phyloP scores from a whole-genome alignment of 2,888 invertebrate genomes.

The Polia nebulosa region DNA sequence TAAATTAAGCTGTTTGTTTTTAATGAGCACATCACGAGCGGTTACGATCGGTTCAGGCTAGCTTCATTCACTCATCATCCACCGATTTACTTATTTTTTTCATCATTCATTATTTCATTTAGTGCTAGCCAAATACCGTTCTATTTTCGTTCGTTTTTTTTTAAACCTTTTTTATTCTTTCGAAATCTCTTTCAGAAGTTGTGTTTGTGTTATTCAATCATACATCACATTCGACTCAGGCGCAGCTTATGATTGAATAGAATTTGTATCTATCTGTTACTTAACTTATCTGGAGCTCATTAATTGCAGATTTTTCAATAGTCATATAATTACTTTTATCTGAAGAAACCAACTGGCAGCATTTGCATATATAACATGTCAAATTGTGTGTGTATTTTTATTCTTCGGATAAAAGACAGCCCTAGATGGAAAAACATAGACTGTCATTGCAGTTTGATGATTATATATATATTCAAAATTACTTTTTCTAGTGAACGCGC shows the following conservation, averaged over 20 bases:
- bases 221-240: slow-evolving; percentile 42
- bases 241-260: slow-evolving; percentile 6
- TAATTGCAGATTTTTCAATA: neutral
- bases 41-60: slow-evolving; percentile 8
- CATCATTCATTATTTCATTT: slow-evolving; percentile 48
- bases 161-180: neutral
- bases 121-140: slow-evolving; percentile 1
- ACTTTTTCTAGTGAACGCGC: slow-evolving; percentile 45
- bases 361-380: too few relatives aligned
- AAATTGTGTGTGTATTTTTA: too few relatives aligned
- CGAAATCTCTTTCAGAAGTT: slow-evolving; percentile 3
- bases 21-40: too few relatives aligned
- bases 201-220: slow-evolving; percentile 25
- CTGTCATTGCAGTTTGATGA: too few relatives aligned
- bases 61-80: slow-evolving; percentile 33
- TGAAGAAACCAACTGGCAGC: too few relatives aligned
- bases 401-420: too few relatives aligned
- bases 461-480: too few relatives aligned
- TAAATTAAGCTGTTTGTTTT: too few relatives aligned
- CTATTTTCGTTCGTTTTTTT: neutral
- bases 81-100: slow-evolving; percentile 45
- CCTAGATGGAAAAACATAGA: too few relatives aligned
- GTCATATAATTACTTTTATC: neutral
- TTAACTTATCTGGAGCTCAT: neutral
- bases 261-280: neutral